These are phyloP conservation scores for Stigmatopora nigra DNA, from an alignment of 2,113 vertebrate genomes.

Conservation along the genomic window DNA sequence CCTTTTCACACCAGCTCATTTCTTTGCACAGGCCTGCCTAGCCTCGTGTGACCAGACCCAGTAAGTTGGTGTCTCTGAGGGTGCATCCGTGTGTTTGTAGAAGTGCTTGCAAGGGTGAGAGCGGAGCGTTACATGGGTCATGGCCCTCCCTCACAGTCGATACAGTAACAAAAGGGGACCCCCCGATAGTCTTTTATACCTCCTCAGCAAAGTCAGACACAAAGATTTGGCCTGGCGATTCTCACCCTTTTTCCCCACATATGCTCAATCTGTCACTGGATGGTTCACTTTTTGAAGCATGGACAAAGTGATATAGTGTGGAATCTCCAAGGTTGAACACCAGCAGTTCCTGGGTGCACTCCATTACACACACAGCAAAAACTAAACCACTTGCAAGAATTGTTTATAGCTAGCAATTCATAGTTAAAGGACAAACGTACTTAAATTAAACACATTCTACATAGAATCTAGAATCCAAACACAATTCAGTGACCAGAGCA, in stretches of 20 bases:
- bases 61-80: conserved; percentile 33
- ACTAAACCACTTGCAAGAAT: no score
- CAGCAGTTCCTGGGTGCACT: not conserved
- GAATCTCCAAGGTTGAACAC: not conserved
- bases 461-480: no score
- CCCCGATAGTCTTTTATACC: conserved; percentile 44
- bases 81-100: conserved; percentile 53
- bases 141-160: conserved; percentile 44
- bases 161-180: conserved; percentile 68
- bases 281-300: not conserved
- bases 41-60: conserved; percentile 53
- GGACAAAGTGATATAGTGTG: not conserved
- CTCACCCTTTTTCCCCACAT: conserved; percentile 31
- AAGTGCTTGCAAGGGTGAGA: conserved; percentile 68
- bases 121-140: conserved; percentile 66
- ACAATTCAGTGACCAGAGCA: no score
- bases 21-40: conserved; percentile 55
- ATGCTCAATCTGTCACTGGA: conserved; percentile 6
- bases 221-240: conserved; percentile 57
- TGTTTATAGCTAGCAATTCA: no score
- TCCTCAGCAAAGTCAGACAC: conserved; percentile 56
- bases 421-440: no score
- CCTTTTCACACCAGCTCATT: conserved; percentile 47
- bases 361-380: no score
- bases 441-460: no score